Evolutionary conservation across 2,888 invertebrate genomes (phyloP).

Genomic region (Drosophila niveifrons): DNA sequence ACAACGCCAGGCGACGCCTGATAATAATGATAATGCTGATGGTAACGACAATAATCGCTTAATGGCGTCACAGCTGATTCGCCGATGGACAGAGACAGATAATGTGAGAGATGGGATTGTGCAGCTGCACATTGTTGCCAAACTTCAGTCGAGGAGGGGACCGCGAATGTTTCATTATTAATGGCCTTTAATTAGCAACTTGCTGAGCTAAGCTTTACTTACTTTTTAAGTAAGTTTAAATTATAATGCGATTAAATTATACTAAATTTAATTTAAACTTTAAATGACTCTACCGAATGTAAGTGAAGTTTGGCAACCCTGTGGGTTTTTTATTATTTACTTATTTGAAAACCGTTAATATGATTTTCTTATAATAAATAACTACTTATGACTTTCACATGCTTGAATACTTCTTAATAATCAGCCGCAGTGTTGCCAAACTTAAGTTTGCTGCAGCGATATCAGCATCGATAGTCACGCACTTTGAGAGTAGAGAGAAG

Average conservation of each 20-base stretch:
- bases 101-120: not conserved
- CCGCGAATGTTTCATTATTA: not conserved
- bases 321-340: too few relatives aligned
- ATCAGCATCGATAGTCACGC: not conserved
- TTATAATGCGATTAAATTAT: too few relatives aligned
- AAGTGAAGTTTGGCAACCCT: too few relatives aligned
- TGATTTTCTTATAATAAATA: too few relatives aligned
- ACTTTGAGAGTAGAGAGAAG: not conserved
- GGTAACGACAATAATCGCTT: constrained; percentile 14
- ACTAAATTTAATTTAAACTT: too few relatives aligned
- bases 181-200: not conserved
- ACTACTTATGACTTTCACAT: too few relatives aligned
- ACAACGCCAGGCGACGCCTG: constrained; percentile 38
- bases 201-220: too few relatives aligned
- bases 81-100: not conserved
- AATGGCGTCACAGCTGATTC: constrained; percentile 8
- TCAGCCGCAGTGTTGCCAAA: not conserved
- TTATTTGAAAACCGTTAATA: too few relatives aligned
- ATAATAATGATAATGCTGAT: constrained; percentile 28
- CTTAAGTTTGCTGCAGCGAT: not conserved
- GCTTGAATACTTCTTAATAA: too few relatives aligned
- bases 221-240: too few relatives aligned
- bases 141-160: constrained; percentile 1
- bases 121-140: constrained; percentile 16
- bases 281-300: too few relatives aligned